A percentile compares a stretch with the other conserved stretches of the same genome.
Conservation (phyloP, 2,888 invertebrate genomes). For the Drosophila incognita region DNA sequence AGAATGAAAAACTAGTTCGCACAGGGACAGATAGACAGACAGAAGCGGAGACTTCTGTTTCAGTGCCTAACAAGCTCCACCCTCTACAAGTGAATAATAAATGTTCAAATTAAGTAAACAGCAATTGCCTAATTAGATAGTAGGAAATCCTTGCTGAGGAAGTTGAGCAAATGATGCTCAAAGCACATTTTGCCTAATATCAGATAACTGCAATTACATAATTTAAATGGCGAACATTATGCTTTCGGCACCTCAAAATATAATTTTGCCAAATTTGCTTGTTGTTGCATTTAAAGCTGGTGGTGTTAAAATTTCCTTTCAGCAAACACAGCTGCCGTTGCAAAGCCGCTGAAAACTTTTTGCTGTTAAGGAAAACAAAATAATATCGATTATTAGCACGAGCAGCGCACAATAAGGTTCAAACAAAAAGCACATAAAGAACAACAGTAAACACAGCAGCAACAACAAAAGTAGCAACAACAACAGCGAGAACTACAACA, state of each 20-base stretch:
- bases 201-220: neutral
- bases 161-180: neutral
- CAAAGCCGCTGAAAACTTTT: conserved; percentile 69
- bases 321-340: conserved; percentile 23
- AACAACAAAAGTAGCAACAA: neutral
- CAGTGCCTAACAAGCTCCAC: neutral
- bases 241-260: neutral
- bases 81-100: neutral
- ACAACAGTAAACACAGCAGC: conserved; percentile 21
- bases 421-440: conserved; percentile 53
- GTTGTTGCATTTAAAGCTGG: neutral
- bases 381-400: conserved; percentile 78
- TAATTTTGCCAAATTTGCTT: neutral
- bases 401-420: conserved; percentile 31
- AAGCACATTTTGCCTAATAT: neutral
- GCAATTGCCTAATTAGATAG: neutral
- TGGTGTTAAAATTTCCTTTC: conserved; percentile 6
- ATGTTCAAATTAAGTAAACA: neutral
- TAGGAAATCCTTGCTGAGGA: neutral
- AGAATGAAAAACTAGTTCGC: neutral
- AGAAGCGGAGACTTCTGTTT: neutral
- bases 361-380: conserved; percentile 71
- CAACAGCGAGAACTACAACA: neutral
- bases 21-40: neutral
- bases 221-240: neutral